Base-by-base conservation (phyloP, 2,797 vertebrate species). In the Gephyroberyx darwinii region DNA sequence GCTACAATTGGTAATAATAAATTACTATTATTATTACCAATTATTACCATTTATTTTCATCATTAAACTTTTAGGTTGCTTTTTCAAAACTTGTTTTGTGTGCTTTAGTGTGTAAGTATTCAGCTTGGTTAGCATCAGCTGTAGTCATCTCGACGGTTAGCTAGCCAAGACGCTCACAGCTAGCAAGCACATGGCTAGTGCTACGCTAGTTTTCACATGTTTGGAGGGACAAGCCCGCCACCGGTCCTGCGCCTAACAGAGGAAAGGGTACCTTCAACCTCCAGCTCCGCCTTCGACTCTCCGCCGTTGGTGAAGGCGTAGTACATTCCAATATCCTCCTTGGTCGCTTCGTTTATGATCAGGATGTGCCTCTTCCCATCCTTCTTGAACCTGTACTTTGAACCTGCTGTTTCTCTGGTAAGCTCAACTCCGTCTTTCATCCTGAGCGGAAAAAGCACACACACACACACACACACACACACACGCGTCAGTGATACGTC, bases 311-410 rank as follows among this genome's bases (percentile, higher is more conserved):
- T 97, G 50, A 92, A 75, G 71, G 92, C 93, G 6, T 92, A 57
- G 81, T 94, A 98, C 65, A 48, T 94, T 0, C 96, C 97, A 0
- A 88, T 83, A 57, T 98, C 96, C 48, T 96, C 95, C 77, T 80
- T 86, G 8, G 81, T 84, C 8, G 95, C 95, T 31, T 98, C 97
- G 0, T 93, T 94, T 86, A 95, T 96, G 86, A 97, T 94, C 84
- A 98, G 90, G 41, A 93, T 81, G 59, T 98, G 97, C 26, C 90
- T 95, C 78, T 88, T 95, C 3, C 96, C 96, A 0, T 96, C 96
- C 74, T 98, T 98, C 90, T 97, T 98, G 83, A 98, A 94, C 81
- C 96, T 94, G 84, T 95, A 97, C 83, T 95, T 96, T n/a, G 95
- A 95, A 58, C 89, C 89, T 12, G 86, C 81, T 0, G 60, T 88